A percentile compares a stretch with the other conserved stretches of the same genome.
These are phyloP conservation scores for Periplaneta americana DNA, from an alignment of 1,140 invertebrate genomes.

Conservation along the genomic window DNA sequence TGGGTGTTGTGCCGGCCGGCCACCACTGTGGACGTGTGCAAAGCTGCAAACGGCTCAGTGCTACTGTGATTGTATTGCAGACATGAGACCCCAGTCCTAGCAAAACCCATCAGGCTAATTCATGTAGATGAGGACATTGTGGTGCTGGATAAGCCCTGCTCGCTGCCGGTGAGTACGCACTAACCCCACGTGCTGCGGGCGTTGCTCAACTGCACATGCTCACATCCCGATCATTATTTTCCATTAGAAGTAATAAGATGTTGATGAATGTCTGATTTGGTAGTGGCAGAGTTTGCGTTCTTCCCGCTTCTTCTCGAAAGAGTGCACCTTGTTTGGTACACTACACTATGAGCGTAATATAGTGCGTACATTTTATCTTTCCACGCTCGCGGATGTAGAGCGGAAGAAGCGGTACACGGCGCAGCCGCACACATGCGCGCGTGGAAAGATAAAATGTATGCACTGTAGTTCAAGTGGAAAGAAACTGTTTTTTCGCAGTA, in stretches of 20 bases:
- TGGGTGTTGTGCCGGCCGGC: no score
- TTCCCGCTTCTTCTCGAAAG: background rate
- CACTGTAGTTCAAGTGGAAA: no score
- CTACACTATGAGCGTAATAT: no score
- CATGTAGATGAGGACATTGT: conserved; percentile 75
- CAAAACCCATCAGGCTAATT: conserved; percentile 69
- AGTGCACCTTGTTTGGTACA: no score
- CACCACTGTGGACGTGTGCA: no score
- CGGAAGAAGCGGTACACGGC: no score
- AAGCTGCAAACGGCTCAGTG: conserved; percentile 4
- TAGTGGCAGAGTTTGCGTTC: background rate
- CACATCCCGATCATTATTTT: background rate
- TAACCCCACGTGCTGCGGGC: background rate
- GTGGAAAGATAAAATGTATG: no score
- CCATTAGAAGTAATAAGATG: background rate
- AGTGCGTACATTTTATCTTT: no score
- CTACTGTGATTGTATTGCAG: conserved; percentile 40
- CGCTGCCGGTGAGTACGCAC: conserved; percentile 68
- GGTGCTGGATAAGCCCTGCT: conserved; percentile 86
- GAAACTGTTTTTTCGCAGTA: no score
- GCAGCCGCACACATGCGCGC: no score
- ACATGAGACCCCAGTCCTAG: conserved; percentile 70
- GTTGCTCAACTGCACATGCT: no score
- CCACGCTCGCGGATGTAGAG: no score
- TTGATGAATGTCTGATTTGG: background rate